Evolutionary conservation across 2,113 vertebrate species (phyloP).

Genomic region (Tragelaphus buxtoni): DNA sequence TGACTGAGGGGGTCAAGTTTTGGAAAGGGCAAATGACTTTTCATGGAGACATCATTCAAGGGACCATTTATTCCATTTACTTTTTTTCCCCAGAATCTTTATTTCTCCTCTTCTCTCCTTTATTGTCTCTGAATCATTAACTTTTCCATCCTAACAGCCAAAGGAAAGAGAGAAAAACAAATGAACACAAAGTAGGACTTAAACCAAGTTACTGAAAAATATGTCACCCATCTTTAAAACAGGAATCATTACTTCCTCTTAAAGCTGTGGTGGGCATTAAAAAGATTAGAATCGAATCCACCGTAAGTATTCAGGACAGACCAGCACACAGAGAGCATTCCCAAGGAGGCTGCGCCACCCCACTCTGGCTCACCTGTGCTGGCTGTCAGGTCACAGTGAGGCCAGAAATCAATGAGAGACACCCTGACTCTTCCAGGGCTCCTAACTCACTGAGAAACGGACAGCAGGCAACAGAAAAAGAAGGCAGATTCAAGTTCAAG

Average conservation of each 20-base stretch:
- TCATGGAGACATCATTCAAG: background rate
- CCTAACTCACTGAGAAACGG: background rate
- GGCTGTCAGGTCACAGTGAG: background rate
- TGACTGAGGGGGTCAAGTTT: fast-evolving
- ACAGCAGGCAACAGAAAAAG: background rate
- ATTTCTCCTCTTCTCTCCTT: background rate
- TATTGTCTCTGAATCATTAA: background rate
- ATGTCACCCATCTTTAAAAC: background rate
- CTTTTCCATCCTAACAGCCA: background rate
- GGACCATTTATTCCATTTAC: background rate
- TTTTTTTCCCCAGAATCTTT: background rate
- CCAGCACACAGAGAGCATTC: background rate
- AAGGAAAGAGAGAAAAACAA: background rate
- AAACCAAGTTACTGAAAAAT: background rate
- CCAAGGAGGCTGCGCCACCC: background rate
- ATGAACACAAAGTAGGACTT: background rate
- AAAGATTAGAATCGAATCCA: background rate
- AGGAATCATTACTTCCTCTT: background rate
- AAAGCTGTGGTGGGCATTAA: background rate
- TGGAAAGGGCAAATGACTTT: background rate
- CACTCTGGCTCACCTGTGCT: fast-evolving
- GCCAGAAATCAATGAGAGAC: background rate
- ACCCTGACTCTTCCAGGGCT: background rate
- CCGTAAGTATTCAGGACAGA: background rate
- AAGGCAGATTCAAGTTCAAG: background rate